phyloP scores from a whole-genome alignment of 2,797 vertebrate genomes.

The Leptatherina wallacei region DNA sequence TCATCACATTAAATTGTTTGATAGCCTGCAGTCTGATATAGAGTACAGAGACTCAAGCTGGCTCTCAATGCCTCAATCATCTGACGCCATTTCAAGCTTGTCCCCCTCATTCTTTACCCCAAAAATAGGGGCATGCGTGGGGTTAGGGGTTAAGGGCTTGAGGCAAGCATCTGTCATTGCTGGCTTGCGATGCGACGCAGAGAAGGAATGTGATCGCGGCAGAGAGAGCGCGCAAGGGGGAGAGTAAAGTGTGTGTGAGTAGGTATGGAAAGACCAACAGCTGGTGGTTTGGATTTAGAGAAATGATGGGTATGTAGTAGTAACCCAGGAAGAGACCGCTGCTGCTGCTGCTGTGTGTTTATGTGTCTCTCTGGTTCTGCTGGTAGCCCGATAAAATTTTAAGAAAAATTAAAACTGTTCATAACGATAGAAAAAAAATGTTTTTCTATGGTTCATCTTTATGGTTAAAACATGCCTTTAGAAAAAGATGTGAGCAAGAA shows the following conservation, averaged over 20 bases:
- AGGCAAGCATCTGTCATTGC: slow-evolving; percentile 90
- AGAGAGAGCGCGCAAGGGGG: slow-evolving; percentile 56
- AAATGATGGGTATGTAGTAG: slow-evolving; percentile 89
- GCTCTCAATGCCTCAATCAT: slow-evolving; percentile 43
- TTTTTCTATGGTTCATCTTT: neutral
- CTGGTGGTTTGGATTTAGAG: slow-evolving; percentile 89
- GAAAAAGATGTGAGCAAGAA: neutral
- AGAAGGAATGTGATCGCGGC: slow-evolving; percentile 86
- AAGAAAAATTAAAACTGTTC: neutral
- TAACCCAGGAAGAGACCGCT: slow-evolving; percentile 63
- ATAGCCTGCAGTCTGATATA: slow-evolving; percentile 26
- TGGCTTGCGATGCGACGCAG: slow-evolving; percentile 85
- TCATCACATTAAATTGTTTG: neutral
- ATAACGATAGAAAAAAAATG: neutral
- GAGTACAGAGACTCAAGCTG: slow-evolving; percentile 21
- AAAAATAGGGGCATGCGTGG: slow-evolving; percentile 77
- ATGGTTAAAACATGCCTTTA: neutral
- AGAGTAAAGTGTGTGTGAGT: slow-evolving; percentile 52
- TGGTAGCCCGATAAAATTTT: slow-evolving; percentile 8
- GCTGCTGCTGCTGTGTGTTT: slow-evolving; percentile 31
- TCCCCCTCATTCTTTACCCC: slow-evolving; percentile 76
- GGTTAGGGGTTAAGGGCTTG: slow-evolving; percentile 80
- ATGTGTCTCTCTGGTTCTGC: neutral
- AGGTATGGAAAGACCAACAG: slow-evolving; percentile 90
- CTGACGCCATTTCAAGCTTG: slow-evolving; percentile 73